Percentiles rank a stretch among this genome's conserved stretches.
phyloP scores from a whole-genome alignment of 2,888 invertebrate species.

The Dryomyza anilis region DNA sequence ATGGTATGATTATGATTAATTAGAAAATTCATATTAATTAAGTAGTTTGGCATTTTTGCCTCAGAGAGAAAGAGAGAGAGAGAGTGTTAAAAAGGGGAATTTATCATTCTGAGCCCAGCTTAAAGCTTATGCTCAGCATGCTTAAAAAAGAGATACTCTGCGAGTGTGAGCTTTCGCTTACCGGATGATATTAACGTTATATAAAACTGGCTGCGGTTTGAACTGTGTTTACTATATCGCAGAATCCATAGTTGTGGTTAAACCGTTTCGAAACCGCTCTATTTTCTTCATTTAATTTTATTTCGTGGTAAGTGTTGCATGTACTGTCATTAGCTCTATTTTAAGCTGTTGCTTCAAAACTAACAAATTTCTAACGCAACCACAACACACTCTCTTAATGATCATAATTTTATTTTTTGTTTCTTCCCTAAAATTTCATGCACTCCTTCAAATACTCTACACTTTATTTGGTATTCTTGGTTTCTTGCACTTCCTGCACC shows the following conservation, averaged over 20 bases:
- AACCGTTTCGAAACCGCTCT: background rate
- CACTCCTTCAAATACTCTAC: conserved; percentile 23
- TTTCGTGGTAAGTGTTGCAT: too few species aligned
- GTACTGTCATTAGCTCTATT: background rate
- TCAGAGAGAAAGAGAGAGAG: background rate
- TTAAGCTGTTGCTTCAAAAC: background rate
- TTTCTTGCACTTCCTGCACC: background rate
- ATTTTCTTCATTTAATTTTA: background rate
- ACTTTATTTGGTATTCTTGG: conserved; percentile 16
- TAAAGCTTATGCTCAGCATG: background rate
- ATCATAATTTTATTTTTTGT: background rate
- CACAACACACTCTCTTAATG: background rate
- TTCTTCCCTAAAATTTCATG: conserved; percentile 24
- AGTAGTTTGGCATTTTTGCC: too few species aligned
- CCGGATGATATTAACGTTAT: background rate
- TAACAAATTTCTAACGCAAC: background rate
- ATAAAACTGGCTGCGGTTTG: background rate
- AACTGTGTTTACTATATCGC: background rate
- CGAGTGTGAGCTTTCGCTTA: too few species aligned
- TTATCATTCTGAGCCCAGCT: background rate
- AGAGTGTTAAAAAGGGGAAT: background rate
- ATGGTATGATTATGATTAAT: too few species aligned
- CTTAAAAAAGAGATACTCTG: too few species aligned
- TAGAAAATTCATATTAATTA: too few species aligned
- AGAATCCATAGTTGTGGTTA: background rate